Evolutionary conservation across 92 coral and sea anemone species (phyloP), one percentile per base, ranked within the genome.

Genomic region (Umimayanthus chanpuru): DNA sequence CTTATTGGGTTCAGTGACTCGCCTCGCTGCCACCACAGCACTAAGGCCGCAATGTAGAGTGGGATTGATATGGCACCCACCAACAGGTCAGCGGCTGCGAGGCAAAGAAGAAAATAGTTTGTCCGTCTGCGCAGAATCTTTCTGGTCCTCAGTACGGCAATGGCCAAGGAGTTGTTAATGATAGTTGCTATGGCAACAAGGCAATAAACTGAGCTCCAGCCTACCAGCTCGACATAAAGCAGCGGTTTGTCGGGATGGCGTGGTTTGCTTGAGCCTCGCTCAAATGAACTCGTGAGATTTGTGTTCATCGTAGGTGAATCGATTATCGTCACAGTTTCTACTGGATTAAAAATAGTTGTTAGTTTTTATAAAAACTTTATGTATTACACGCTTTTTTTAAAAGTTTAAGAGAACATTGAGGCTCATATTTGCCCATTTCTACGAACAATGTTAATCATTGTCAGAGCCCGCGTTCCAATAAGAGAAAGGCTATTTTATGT

Each of bases 81-180:
- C 41, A 83, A 47, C 6, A 83, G 67, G 43, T 83, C 87, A 43
- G 87, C 87, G 78, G 74, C 28, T 28, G 87, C 87, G 41, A 83
- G 87, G 29, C 87, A 70, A 25, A 83, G 76, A 47, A 83, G 87
- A 83, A 83, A 83, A 71, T 83, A 83, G 79, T 83, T 83, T 83
- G 87, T 21, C 10, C 77, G 76, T 40, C 47, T 83, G 39, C 87
- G 87, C 9, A 83, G 78, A 83, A 83, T 83, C 47, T 32, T 83
- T 9, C 66, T 70, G 61, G 87, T 83, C 18, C 43, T 83, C 87
- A 83, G 64, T 11, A 58, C 79, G 71, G 87, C 68, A 71, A 83
- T 83, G 66, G 87, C 87, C 39, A 83, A 32, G 28, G 78, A 12
- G 36, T 83, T 83, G 78, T 43, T 68, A 39, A 70, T 70, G 76